Evolutionary conservation across 2,113 vertebrate species (phyloP).

Genomic region (Eonycteris spelaea): DNA sequence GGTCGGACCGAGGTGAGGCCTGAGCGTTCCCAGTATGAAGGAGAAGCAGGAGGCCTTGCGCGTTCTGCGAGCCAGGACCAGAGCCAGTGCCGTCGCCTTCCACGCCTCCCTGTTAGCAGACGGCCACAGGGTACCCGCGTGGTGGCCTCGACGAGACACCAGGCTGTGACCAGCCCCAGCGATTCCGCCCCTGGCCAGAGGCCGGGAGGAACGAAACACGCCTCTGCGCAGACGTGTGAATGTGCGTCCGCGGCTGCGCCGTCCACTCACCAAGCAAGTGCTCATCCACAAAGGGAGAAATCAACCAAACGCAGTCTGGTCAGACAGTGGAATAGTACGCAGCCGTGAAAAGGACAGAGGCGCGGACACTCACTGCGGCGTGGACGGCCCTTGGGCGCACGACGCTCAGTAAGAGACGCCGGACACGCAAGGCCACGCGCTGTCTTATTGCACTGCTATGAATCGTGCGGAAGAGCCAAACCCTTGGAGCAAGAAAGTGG

Average conservation of each 20-base stretch:
- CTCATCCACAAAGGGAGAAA: accelerated
- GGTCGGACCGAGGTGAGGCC: background rate
- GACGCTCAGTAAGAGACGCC: background rate
- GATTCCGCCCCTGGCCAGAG: accelerated
- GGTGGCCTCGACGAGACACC: background rate
- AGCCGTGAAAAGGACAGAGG: accelerated
- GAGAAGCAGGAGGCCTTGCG: accelerated
- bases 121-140: accelerated
- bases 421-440: accelerated
- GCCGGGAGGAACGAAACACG: accelerated
- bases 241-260: accelerated
- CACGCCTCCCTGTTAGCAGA: accelerated
- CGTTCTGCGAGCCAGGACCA: background rate
- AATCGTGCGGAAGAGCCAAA: accelerated
- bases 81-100: background rate
- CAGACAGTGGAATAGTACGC: accelerated
- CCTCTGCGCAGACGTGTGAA: accelerated
- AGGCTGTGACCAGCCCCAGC: accelerated
- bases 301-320: accelerated
- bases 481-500: too few relatives aligned
- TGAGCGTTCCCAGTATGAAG: accelerated
- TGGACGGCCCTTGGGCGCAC: accelerated
- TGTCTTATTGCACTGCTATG: accelerated
- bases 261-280: accelerated
- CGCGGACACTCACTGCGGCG: accelerated